Evolutionary conservation across 2,113 vertebrate species (phyloP).

Genomic region (Myotis brandtii): DNA sequence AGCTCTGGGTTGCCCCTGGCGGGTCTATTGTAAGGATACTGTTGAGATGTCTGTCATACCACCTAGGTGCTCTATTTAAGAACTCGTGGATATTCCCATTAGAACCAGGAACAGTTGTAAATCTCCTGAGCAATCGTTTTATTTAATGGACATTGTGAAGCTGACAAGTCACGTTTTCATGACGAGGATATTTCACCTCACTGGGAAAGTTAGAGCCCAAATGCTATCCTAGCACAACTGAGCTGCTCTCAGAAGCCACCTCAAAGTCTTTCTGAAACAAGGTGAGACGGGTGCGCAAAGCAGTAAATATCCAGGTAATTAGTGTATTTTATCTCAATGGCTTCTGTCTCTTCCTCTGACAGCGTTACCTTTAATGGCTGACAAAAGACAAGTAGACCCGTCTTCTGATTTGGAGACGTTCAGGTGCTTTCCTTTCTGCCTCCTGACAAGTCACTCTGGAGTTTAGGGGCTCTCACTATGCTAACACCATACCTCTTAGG

Average conservation of each 20-base stretch:
- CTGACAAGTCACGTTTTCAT: background rate
- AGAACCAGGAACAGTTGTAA: slow-evolving; percentile 16
- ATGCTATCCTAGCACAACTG: background rate
- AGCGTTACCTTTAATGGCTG: slow-evolving; percentile 33
- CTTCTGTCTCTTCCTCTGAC: slow-evolving; percentile 41
- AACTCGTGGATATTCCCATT: background rate
- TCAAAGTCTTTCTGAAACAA: slow-evolving; percentile 50
- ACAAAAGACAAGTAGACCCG: slow-evolving; percentile 37
- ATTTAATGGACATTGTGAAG: slow-evolving; percentile 6
- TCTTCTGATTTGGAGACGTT: slow-evolving; percentile 30
- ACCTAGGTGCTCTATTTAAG: background rate
- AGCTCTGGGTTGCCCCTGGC: background rate
- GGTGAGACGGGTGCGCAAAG: background rate
- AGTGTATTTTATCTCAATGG: slow-evolving; percentile 35
- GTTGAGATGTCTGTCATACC: background rate
- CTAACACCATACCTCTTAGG: slow-evolving; percentile 33
- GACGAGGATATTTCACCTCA: background rate
- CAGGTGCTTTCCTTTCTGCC: slow-evolving; percentile 21
- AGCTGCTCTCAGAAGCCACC: slow-evolving; percentile 5
- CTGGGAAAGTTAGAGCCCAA: slow-evolving; percentile 11
- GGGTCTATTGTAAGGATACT: background rate
- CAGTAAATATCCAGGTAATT: slow-evolving; percentile 19
- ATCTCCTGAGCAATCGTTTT: slow-evolving; percentile 15
- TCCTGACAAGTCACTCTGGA: slow-evolving; percentile 7
- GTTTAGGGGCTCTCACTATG: slow-evolving; percentile 16